Base-by-base conservation (phyloP, 2,113 vertebrate species). In the Pangasianodon hypophthalmus region DNA sequence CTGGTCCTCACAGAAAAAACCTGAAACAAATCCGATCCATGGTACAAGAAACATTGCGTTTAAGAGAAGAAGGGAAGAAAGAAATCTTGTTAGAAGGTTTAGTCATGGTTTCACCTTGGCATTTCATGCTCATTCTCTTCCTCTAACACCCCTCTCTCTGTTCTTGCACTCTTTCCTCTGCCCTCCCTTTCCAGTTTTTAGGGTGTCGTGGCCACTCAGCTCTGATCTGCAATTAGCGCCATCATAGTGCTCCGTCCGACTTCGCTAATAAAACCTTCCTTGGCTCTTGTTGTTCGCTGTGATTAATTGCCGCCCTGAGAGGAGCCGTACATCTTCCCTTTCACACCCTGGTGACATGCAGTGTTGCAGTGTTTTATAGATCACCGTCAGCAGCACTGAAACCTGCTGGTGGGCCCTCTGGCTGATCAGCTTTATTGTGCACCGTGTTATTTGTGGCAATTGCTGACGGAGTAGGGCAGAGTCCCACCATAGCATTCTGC, bases 361-460 rank as follows among this genome's bases (percentile, higher is more conserved):
- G 93, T 94, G 92, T 96, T 96, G 95, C 93, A 93, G 95, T 96
- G 95, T 95, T 96, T 96, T 96, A 96, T 96, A 95, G 96, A 95
- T 95, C 37, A 92, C 95, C 90, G 93, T 95, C 94, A 94, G 94
- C 93, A 95, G 94, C 95, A 94, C 94, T 95, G 94, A 94, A 96
- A 95, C 93, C 92, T 88, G 95, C 94, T 93, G 87, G 94, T 91
- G 92, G 95, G 92, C 91, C 93, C 95, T 94, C 95, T 94, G 92
- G 95, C 93, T 91, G 86, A 93, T 94, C 86, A 93, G 86, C 94
- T 96, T 95, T 95, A 95, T 96, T 95, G 94, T 95, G 94, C 91
- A 18, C 62, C 19, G 85, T 91, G 94, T 96, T 95, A 96, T 96
- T 96, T 96, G 96, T 94, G 89, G 94, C 93, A 94, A 92, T 93